These are phyloP conservation scores for Periphyllus acericola DNA, from an alignment of 2,888 invertebrate genomes.

Conservation along the genomic window DNA sequence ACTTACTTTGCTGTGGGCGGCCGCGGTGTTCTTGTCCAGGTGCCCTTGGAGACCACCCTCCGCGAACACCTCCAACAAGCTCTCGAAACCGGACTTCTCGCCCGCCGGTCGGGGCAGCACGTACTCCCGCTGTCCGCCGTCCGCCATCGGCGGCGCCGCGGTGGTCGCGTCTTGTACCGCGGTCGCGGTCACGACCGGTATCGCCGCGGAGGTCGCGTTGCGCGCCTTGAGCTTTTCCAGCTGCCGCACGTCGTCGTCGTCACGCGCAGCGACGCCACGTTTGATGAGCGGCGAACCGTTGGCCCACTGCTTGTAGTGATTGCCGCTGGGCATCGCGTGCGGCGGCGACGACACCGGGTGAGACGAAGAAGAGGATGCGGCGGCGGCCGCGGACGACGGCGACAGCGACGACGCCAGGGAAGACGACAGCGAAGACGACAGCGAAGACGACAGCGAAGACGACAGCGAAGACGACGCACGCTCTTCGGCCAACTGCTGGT, in stretches of 20 bases:
- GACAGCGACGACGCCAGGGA: neutral
- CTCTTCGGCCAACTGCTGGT: neutral
- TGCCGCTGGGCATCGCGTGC: neutral
- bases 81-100: slow-evolving; percentile 39
- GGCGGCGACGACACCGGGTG: neutral
- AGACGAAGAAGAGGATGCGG: no score
- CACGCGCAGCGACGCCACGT: neutral
- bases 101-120: slow-evolving; percentile 53
- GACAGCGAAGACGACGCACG: neutral
- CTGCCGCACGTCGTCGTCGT: slow-evolving; percentile 47
- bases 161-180: neutral
- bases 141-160: neutral
- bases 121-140: slow-evolving; percentile 52
- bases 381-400: neutral
- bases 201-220: neutral
- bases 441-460: neutral
- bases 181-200: neutral
- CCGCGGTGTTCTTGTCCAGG: neutral
- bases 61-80: slow-evolving; percentile 47
- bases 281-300: slow-evolving; percentile 54
- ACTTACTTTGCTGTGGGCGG: slow-evolving; percentile 12
- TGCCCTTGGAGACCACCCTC: slow-evolving; percentile 34
- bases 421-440: neutral
- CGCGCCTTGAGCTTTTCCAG: slow-evolving; percentile 35
- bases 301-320: slow-evolving; percentile 44